Evolutionary conservation across 1,140 invertebrate genomes (phyloP), one percentile per base, ranked within the genome.

Genomic region (Sitobion miscanthi): DNA sequence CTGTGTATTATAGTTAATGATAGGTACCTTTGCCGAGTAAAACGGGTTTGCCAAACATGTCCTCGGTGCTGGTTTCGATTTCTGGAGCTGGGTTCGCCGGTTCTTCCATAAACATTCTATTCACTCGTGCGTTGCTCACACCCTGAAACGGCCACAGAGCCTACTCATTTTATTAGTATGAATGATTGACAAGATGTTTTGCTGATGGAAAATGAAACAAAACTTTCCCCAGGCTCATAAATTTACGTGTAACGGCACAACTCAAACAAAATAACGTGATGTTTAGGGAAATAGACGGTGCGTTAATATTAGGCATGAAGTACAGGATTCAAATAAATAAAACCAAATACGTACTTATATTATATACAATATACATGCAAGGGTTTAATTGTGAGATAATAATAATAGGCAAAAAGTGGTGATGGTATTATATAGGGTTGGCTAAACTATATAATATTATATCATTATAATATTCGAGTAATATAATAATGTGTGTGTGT

Each of bases 91-190:
- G 93, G 42, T 94, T 93, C 6, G 91, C 85, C 42, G 93, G 93
- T 69, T 94, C 94, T 62, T 94, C 93, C n/a, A 95, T 94, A 14
- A 94, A 94, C 93, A 94, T 95, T 90, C 94, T 94, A 85, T 94
- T 95, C 93, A 94, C 94, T 42, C 94, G 69, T n/a, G 91, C 52
- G 52, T 87, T 94, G 11, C 62, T 94, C 11, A 94, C 94, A 21
- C 95, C 94, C 94, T 95, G 95, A 94, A 96, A 96, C 57, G 95
- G 95, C 95, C 95, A 96, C 93, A 96, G 95, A 82, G 95, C 95
- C 96, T 96, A 94, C 86, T 94, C 94, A 94, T 93, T 94, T 69
- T 86, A 94, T 94, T 94, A 94, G 88, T 93, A 93, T 69, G 3
- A 88, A 93, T 57, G 52, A 85, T 30, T 38, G 69, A 17, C 30